Conservation (phyloP, 2,113 vertebrate genomes). For the Octodon degus region DNA sequence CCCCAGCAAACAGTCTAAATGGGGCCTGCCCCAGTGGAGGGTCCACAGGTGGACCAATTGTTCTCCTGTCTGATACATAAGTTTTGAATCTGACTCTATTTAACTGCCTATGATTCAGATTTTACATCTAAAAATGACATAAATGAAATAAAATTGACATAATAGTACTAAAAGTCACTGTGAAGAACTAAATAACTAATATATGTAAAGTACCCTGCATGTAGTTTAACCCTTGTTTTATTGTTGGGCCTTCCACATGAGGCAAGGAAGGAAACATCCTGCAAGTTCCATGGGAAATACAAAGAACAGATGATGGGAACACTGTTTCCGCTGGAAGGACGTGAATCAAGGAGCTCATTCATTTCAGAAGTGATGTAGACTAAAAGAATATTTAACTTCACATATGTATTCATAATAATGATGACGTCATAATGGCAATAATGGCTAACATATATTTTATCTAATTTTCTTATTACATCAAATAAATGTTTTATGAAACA, state of each 20-base stretch:
- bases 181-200: neutral
- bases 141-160: neutral
- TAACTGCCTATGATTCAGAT: neutral
- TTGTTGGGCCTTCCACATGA: neutral
- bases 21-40: neutral
- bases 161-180: neutral
- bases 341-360: neutral
- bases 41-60: neutral
- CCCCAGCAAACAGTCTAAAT: neutral
- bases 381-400: neutral
- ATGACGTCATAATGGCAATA: neutral
- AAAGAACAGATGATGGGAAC: neutral
- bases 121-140: neutral
- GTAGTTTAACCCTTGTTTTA: neutral
- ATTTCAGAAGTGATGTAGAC: neutral
- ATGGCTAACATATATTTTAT: neutral
- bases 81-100: neutral
- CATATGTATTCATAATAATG: neutral
- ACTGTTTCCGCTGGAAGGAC: neutral
- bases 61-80: neutral
- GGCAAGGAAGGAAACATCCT: neutral
- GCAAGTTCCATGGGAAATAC: neutral
- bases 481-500: neutral
- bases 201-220: neutral
- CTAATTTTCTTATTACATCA: constrained; percentile 14